phyloP scores from a whole-genome alignment of 1,140 invertebrate genomes.

The Diprion similis region DNA sequence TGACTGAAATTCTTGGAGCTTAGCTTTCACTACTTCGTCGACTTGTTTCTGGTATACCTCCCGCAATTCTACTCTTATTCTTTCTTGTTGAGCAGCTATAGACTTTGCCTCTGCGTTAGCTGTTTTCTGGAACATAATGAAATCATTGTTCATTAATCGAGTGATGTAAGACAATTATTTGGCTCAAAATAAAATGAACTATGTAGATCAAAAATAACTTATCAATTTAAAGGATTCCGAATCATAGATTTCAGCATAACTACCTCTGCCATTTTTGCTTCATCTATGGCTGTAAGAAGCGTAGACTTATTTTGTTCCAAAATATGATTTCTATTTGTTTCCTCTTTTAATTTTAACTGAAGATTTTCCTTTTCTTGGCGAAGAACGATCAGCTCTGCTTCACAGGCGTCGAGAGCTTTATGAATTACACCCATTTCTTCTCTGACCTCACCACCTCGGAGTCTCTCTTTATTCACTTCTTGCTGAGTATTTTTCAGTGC shows the following conservation, averaged over 20 bases:
- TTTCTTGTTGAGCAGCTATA: conserved; percentile 66
- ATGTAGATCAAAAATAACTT: conserved; percentile 13
- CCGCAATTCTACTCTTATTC: conserved; percentile 72
- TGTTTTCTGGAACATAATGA: conserved; percentile 52
- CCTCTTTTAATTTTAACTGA: conserved; percentile 61
- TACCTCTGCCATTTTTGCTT: conserved; percentile 62
- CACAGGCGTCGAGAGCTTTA: conserved; percentile 62
- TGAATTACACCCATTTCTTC: conserved; percentile 61
- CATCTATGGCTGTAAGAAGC: conserved; percentile 58
- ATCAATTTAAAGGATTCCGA: not conserved
- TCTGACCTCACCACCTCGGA: conserved; percentile 47
- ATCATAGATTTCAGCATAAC: conserved; percentile 18
- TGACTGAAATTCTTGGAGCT: conserved; percentile 78
- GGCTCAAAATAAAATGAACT: conserved; percentile 9
- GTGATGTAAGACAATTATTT: not conserved
- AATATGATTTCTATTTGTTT: conserved; percentile 57
- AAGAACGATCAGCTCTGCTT: conserved; percentile 62
- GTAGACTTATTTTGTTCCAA: conserved; percentile 62
- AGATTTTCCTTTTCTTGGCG: conserved; percentile 64
- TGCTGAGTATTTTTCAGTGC: conserved; percentile 43
- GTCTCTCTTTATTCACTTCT: conserved; percentile 53
- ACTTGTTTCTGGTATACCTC: conserved; percentile 81
- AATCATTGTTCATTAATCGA: not conserved
- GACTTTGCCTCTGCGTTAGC: conserved; percentile 65
- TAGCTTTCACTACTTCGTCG: conserved; percentile 76